Conservation (phyloP, 2,797 vertebrate genomes). For the Parotocinclus haroldoi region DNA sequence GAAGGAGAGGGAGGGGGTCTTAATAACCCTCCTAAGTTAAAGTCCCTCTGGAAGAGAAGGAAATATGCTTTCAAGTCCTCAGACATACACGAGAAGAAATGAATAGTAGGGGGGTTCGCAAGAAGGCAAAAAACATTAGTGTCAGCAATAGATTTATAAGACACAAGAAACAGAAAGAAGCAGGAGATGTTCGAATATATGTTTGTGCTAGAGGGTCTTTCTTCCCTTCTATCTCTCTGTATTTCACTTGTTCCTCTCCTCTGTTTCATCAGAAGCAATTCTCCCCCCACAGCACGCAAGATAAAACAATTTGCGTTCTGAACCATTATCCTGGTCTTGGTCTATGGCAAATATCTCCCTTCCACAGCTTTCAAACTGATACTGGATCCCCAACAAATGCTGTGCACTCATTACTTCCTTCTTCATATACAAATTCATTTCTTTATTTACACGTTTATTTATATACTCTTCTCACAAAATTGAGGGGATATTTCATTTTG, state of each 20-base stretch:
- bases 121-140: conserved; percentile 44
- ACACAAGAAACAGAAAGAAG: conserved; percentile 57
- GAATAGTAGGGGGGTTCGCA: conserved; percentile 20
- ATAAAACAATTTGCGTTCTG: conserved; percentile 59
- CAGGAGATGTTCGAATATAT: conserved; percentile 56
- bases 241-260: conserved; percentile 38
- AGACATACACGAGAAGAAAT: conserved; percentile 48
- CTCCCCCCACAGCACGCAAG: conserved; percentile 58
- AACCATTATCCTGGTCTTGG: conserved; percentile 66
- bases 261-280: conserved; percentile 38
- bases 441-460: conserved; percentile 44
- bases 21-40: conserved; percentile 30
- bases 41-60: conserved; percentile 26
- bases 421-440: conserved; percentile 35
- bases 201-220: conserved; percentile 65
- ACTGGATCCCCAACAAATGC: conserved; percentile 52
- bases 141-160: conserved; percentile 74
- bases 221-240: conserved; percentile 46
- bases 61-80: conserved; percentile 44
- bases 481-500: no score
- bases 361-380: conserved; percentile 37
- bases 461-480: no score
- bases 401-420: conserved; percentile 32
- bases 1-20: neutral
- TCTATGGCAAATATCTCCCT: conserved; percentile 58